A percentile compares a stretch with the other conserved stretches of the same genome.
Evolutionary conservation across 2,888 invertebrate species (phyloP).

Genomic region (Drosophila pegasa): DNA sequence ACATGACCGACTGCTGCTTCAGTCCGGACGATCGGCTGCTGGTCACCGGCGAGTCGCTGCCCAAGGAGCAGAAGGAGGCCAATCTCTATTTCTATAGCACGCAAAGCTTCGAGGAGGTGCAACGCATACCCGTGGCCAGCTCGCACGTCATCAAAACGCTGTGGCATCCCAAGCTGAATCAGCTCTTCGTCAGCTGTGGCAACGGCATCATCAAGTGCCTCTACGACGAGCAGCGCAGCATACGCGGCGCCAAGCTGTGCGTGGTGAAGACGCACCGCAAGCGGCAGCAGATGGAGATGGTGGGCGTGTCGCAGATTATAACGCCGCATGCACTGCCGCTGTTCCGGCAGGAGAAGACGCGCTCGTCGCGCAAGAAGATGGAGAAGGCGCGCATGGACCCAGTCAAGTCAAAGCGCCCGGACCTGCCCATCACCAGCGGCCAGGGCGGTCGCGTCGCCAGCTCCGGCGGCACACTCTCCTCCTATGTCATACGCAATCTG

Average conservation of each 20-base stretch:
- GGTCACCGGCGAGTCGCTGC: constrained; percentile 94
- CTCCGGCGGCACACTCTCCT: constrained; percentile 96
- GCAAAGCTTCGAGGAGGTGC: constrained; percentile 90
- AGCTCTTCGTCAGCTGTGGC: constrained; percentile 96
- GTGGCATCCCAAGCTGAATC: constrained; percentile 99
- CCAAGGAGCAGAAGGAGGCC: constrained; percentile 89
- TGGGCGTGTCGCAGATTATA: constrained; percentile 96
- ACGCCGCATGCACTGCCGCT: constrained; percentile 98
- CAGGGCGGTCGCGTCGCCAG: constrained; percentile 97
- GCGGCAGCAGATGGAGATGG: constrained; percentile 93
- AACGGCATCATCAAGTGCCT: constrained; percentile 95
- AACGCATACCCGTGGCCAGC: constrained; percentile 91
- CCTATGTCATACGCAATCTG: constrained; percentile 97
- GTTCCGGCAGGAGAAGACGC: constrained; percentile 95
- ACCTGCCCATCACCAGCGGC: constrained; percentile 94
- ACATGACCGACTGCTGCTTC: constrained; percentile 90
- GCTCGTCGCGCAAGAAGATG: constrained; percentile 94
- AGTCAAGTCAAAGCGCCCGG: constrained; percentile 92
- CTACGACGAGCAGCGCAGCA: constrained; percentile 94
- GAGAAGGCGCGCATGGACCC: constrained; percentile 96
- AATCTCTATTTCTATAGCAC: constrained; percentile 92
- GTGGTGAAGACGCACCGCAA: constrained; percentile 92
- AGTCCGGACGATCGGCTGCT: constrained; percentile 97
- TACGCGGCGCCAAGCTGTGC: constrained; percentile 96
- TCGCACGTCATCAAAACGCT: constrained; percentile 94